A percentile compares a stretch with the other conserved stretches of the same genome.
Evolutionary conservation across 2,113 vertebrate genomes (phyloP).

Genomic region (Xiphophorus maculatus): DNA sequence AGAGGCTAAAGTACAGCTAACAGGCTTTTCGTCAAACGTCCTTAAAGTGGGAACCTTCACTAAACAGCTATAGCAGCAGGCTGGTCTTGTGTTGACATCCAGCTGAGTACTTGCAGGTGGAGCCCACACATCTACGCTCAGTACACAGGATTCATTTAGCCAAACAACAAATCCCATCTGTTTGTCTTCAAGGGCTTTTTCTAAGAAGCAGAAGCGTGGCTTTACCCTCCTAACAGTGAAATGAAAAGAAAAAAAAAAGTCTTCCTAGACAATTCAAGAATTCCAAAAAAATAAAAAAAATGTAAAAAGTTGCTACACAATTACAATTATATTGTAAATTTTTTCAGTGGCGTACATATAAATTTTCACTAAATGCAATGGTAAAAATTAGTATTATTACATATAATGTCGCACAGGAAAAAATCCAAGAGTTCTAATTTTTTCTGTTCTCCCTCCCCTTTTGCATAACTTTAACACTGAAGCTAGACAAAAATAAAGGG

Average conservation of each 20-base stretch:
- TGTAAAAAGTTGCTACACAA: background rate
- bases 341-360: no score
- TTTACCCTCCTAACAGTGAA: background rate
- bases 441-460: slow-evolving; percentile 14
- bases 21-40: background rate
- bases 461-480: slow-evolving; percentile 16
- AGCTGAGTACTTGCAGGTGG: slow-evolving; percentile 38
- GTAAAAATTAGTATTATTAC: no score
- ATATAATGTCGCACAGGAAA: no score
- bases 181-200: slow-evolving; percentile 15
- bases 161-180: slow-evolving; percentile 50
- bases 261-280: background rate
- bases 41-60: background rate
- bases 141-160: slow-evolving; percentile 28
- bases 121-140: slow-evolving; percentile 14
- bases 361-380: no score
- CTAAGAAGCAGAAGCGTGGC: slow-evolving; percentile 6
- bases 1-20: background rate
- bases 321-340: background rate
- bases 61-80: slow-evolving; percentile 15
- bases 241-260: background rate
- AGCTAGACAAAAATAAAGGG: background rate
- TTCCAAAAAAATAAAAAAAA: background rate
- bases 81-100: slow-evolving; percentile 30
- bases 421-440: no score